Conservation (phyloP, 2,888 invertebrate species). For the Apocheima hispidaria region DNA sequence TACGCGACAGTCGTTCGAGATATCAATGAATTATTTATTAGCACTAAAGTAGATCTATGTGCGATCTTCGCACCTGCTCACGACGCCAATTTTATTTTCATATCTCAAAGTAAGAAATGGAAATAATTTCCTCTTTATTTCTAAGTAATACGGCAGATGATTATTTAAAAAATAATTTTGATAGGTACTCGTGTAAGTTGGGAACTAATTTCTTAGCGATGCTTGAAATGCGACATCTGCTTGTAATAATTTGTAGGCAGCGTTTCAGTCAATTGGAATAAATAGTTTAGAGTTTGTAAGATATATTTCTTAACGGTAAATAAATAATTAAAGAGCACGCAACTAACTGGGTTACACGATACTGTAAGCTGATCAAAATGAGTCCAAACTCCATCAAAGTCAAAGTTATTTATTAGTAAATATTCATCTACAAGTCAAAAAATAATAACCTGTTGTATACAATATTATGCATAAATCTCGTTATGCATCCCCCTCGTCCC, state of each 20-base stretch:
- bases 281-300: constrained; percentile 9
- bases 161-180: not conserved
- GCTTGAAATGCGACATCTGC: constrained; percentile 16
- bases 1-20: constrained; percentile 18
- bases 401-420: no score
- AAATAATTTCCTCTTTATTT: not conserved
- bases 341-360: no score
- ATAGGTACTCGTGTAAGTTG: not conserved
- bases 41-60: constrained; percentile 25
- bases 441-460: no score
- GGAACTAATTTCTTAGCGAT: constrained; percentile 16
- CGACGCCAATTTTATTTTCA: not conserved
- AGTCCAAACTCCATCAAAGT: no score
- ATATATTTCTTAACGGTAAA: not conserved
- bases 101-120: not conserved
- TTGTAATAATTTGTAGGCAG: constrained; percentile 23
- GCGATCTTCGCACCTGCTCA: constrained; percentile 26
- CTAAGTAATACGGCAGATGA: not conserved
- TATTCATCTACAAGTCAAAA: no score
- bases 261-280: constrained; percentile 23
- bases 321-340: no score
- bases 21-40: constrained; percentile 31
- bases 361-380: no score
- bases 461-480: no score
- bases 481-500: no score